Evolutionary conservation across 2,797 vertebrate species (phyloP).

Genomic region (Coregonus suidteri): DNA sequence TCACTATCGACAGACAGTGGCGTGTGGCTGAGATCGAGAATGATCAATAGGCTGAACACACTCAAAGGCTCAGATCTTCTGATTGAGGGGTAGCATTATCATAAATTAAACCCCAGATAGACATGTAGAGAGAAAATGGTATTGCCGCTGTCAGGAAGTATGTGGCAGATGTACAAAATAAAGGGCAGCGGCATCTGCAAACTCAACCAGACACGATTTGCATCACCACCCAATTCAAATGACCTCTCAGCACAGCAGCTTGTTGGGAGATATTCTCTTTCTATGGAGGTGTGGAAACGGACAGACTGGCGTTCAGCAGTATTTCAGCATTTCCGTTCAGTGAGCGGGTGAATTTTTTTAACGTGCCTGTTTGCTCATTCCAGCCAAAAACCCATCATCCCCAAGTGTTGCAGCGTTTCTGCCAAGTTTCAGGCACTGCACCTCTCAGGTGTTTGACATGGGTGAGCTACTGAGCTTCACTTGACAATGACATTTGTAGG

Average conservation of each 20-base stretch:
- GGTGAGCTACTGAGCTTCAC: background rate
- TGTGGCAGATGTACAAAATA: background rate
- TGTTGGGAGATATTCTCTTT: background rate
- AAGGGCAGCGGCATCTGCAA: background rate
- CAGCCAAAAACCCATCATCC: background rate
- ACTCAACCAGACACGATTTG: constrained; percentile 11
- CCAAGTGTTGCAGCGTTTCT: background rate
- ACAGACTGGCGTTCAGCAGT: background rate
- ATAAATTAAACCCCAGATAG: background rate
- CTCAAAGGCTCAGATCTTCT: background rate
- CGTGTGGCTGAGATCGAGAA: background rate
- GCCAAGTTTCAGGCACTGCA: constrained; percentile 1
- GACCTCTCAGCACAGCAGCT: constrained; percentile 18
- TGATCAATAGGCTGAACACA: constrained; percentile 5
- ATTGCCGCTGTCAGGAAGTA: background rate
- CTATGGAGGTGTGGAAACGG: constrained; percentile 2
- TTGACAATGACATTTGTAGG: background rate
- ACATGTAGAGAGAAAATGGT: background rate
- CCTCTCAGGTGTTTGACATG: constrained; percentile 1
- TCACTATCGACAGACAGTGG: background rate
- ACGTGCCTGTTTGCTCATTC: background rate
- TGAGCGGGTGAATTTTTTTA: background rate
- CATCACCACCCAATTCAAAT: constrained; percentile 18
- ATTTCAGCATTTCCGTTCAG: constrained; percentile 9
- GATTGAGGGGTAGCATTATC: background rate